These are phyloP conservation scores for Rhingia rostrata DNA, from an alignment of 2,888 invertebrate genomes.

Conservation along the genomic window DNA sequence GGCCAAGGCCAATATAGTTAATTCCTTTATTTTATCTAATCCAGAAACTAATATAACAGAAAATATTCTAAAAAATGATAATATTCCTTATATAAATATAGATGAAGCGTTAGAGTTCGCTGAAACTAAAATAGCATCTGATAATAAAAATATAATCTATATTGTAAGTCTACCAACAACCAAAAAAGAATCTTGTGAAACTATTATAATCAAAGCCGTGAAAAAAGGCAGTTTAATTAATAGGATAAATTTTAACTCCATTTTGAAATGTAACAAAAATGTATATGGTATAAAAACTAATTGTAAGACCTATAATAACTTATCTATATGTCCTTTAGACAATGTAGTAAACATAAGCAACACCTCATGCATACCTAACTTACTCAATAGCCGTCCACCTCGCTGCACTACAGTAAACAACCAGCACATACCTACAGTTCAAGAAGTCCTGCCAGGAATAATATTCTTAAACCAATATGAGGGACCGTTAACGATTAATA, in stretches of 20 bases:
- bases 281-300: conserved; percentile 44
- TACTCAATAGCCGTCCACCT: conserved; percentile 11
- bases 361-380: conserved; percentile 25
- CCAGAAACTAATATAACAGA: conserved; percentile 53
- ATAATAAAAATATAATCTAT: conserved; percentile 62
- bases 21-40: conserved; percentile 53
- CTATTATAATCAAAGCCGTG: conserved; percentile 51
- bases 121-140: conserved; percentile 58
- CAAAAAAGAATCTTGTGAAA: conserved; percentile 44
- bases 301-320: conserved; percentile 52
- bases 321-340: conserved; percentile 56
- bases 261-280: conserved; percentile 56
- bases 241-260: conserved; percentile 51
- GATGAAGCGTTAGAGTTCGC: conserved; percentile 73
- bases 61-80: conserved; percentile 52
- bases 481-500: conserved; percentile 1
- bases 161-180: conserved; percentile 62
- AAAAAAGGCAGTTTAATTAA: conserved; percentile 53
- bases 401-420: conserved; percentile 21
- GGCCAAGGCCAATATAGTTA: conserved; percentile 57
- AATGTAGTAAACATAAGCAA: conserved; percentile 37
- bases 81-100: conserved; percentile 63
- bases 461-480: conserved; percentile 32
- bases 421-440: conserved; percentile 29
- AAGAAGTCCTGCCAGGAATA: conserved; percentile 23